Evolutionary conservation across 92 coral and sea anemone species (phyloP).

Genomic region (Hydrozoanthus gracilis): DNA sequence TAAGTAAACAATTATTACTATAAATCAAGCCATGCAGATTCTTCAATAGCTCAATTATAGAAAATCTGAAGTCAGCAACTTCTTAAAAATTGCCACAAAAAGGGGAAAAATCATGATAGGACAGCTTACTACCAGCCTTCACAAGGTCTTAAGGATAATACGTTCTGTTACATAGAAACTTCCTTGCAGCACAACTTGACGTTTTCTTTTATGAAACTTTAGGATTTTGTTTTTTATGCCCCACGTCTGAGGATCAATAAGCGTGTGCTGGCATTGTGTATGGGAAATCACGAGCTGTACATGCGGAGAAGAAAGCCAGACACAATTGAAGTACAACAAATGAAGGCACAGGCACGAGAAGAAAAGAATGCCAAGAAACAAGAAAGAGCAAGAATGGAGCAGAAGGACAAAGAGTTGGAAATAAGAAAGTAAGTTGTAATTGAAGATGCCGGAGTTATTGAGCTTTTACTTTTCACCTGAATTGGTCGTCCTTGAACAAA

Average conservation of each 20-base stretch:
- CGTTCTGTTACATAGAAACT: neutral
- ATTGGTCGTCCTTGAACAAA: too few species aligned
- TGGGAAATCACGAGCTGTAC: constrained; percentile 98
- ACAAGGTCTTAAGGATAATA: neutral
- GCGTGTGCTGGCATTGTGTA: constrained; percentile 90
- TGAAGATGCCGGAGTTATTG: neutral
- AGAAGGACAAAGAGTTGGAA: too few species aligned
- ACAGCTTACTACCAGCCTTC: neutral
- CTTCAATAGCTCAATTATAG: too few species aligned
- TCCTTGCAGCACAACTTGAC: neutral
- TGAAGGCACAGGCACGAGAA: constrained; percentile 90
- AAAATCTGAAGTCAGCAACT: too few species aligned
- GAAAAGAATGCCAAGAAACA: constrained; percentile 60
- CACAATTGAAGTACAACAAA: constrained; percentile 97
- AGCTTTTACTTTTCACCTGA: too few species aligned
- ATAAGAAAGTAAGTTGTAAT: neutral
- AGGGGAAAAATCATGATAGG: too few species aligned
- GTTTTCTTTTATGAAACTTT: neutral
- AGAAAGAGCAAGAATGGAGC: constrained; percentile 19
- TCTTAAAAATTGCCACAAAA: too few species aligned
- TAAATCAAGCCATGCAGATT: too few species aligned
- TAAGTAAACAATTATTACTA: too few species aligned
- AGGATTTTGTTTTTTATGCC: constrained; percentile 95
- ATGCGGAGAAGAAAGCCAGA: constrained; percentile 94
- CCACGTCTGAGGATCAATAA: constrained; percentile 83